Base-by-base conservation (phyloP, 2,888 invertebrate species). In the Macroteleia sp. region DNA sequence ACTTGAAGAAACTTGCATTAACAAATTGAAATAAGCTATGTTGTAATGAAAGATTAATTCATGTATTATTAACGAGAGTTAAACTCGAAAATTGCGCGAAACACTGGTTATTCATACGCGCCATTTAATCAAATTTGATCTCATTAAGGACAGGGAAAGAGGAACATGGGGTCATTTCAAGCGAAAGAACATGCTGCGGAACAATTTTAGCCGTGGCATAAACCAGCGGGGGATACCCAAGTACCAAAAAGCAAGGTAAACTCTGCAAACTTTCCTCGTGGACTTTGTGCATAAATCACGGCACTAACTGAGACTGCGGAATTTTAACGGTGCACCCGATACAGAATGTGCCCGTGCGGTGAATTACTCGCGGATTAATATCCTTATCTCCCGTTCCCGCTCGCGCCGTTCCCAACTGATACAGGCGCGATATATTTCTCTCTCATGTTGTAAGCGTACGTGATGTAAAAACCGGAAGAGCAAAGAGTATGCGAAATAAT, bases 311-410 rank as follows among this genome's bases (percentile, higher is more conserved):
- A 34, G 76, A 79, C 62, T 66, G 73, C 64, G 80, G 69, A 74
- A 81, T 85, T 85, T 83, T 80, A 81, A 80, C 73, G 76, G 71
- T 79, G 82, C 82, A 80, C 85, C 81, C 85, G 82, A 70, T 77
- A 77, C 77, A 79, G 56, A 74, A 66, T 76, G 71, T 74, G 42
- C 64, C 74, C 50, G 71, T 74, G 79, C 74, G 75, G 80, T 73
- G 80, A 84, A 80, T 83, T 82, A 82, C 84, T 84, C 81, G 80
- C 75, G 81, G 83, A 87, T 86, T 88, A 87, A 87, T 88, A 87
- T 85, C 83, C 84, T 82, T 81, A 85, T 86, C 83, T 85, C 82
- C 83, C 76, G 70, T 69, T 78, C 12, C 32, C 30, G 36, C 52
- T 6, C 42, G 14, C 12, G 12, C 14, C 54, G 41, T 20, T 16